Evolutionary conservation across 2,113 vertebrate genomes (phyloP).

Genomic region (Gavia stellata): DNA sequence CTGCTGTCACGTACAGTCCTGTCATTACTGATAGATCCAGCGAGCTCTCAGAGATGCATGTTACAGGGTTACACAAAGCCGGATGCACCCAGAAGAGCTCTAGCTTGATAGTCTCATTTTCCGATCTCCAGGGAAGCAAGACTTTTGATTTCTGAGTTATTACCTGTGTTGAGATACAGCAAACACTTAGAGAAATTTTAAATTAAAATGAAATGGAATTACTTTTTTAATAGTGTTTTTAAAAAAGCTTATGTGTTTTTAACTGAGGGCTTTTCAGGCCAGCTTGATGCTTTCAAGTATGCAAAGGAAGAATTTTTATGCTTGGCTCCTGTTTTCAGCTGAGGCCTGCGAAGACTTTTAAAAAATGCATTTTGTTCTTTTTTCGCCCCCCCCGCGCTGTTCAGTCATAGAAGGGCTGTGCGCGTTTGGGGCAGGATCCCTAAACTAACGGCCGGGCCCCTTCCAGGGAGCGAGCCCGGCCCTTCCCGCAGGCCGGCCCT

Average conservation of each 20-base stretch:
- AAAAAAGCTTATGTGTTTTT: neutral
- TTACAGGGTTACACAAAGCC: neutral
- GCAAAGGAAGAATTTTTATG: too few relatives aligned
- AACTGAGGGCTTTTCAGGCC: neutral
- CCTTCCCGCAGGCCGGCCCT: neutral
- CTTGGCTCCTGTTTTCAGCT: neutral
- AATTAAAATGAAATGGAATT: neutral
- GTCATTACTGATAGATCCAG: neutral
- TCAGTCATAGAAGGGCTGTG: neutral
- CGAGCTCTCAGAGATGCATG: rapidly evolving
- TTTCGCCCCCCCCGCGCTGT: neutral
- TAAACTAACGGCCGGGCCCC: neutral
- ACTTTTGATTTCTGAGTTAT: neutral
- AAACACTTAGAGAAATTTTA: rapidly evolving
- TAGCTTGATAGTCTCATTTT: too few relatives aligned
- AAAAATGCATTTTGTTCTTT: neutral
- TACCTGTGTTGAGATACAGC: neutral
- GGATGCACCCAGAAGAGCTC: neutral
- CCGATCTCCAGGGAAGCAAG: neutral
- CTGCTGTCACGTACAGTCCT: neutral
- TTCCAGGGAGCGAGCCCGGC: neutral
- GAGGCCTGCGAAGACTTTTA: neutral
- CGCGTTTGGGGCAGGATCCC: neutral
- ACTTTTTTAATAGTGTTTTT: neutral
- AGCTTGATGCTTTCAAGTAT: too few relatives aligned